Base-by-base conservation (phyloP, 2,888 invertebrate species). In the Tinea trinotella region DNA sequence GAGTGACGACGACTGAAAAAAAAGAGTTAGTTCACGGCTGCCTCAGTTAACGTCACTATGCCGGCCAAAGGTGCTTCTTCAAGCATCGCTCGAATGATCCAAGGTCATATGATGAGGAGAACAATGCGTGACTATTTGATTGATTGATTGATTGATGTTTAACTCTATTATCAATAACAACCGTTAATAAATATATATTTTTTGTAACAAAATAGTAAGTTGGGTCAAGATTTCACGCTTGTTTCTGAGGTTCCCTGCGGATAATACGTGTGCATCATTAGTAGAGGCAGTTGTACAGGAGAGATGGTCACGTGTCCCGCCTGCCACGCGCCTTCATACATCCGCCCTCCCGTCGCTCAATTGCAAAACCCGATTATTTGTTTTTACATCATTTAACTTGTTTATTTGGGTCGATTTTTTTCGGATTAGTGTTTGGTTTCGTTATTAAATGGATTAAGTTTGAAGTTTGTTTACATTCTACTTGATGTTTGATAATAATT, bases 381-480 rank as follows among this genome's bases (percentile, higher is more conserved):
- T 71, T 77, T 74, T 76, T 83, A 78, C 78, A 67, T 79, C 76
- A 80, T 80, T 79, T 79, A 76, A 76, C 72, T 66, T 73, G 74
- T 74, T 72, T 74, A 73, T 74, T 74, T 61, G 57, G 59, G 59
- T 61, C 61, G 60, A n/a, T 61, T 61, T 62, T 63, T 58, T 48
- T 60, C 48, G 54, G 13, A 57, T 53, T 40, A 40, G 57, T 52
- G 54, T 61, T 59, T 60, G 61, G 57, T 62, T 57, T 61, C 54
- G 49, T 52, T 49, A 58, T 52, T 54, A 59, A 58, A 58, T 56
- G 50, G 54, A 56, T 55, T 59, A 55, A 54, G 56, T 58, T 54
- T 1, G n/a, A 2, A 24, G 50, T 50, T n/a, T 50, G 24, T 50
- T 50, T 46, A 17, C 19, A 6, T 19, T 17, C 19, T n/a, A 46